Base-by-base conservation (phyloP, 2,888 invertebrate genomes). In the Craniophora ligustri region DNA sequence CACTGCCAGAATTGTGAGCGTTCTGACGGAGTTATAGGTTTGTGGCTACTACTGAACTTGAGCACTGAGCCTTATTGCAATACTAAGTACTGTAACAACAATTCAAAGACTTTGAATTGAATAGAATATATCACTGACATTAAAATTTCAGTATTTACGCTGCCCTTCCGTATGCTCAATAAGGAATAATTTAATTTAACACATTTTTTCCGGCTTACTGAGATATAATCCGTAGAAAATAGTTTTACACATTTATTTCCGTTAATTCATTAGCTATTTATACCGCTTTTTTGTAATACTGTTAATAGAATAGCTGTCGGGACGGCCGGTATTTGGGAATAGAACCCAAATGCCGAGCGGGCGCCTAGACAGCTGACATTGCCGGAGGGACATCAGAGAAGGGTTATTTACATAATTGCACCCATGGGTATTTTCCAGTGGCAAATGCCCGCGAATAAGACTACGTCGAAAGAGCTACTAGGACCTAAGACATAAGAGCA, bases 11-110 rank as follows among this genome's bases (percentile, higher is more conserved):
- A 58, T 68, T 62, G 46, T 49, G 65, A 70, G 35, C 59, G 54
- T 57, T 69, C 48, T 75, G 72, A 71, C 53, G 60, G 69, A 79
- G 67, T 77, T 79, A 69, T 69, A 66, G 68, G 61, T 57, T 72
- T 65, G 70, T 49, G 63, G 60, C 42, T 32, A n/a, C 41, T n/a
- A n/a, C n/a, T n/a, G n/a, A 66, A 70, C 47, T 69, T 65, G 53
- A 59, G 50, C 53, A 51, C n/a, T 15, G 50, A n/a, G 46, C n/a
- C n/a, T n/a, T n/a, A n/a, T n/a, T n/a, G n/a, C n/a, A n/a, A n/a
- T n/a, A n/a, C n/a, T n/a, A n/a, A n/a, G n/a, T n/a, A n/a, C n/a
- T n/a, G n/a, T n/a, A n/a, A n/a, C n/a, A n/a, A n/a, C n/a, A n/a
- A n/a, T n/a, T n/a, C n/a, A n/a, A n/a, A n/a, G n/a, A n/a, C n/a